Conservation (phyloP, 2,888 invertebrate genomes). For the Drosophila tripunctata region DNA sequence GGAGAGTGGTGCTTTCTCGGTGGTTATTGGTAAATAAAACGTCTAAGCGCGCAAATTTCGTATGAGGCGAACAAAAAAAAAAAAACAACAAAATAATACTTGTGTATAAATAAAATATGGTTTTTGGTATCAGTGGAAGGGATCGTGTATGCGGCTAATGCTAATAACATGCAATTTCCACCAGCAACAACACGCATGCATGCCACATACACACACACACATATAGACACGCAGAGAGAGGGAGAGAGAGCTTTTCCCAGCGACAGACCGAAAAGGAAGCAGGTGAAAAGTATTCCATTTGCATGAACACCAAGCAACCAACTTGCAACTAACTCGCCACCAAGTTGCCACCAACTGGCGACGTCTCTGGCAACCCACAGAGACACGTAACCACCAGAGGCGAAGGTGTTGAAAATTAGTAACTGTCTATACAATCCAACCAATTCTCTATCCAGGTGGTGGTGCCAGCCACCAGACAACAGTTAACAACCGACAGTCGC, state of each 20-base stretch:
- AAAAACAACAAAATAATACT: conserved; percentile 16
- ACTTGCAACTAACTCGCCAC: conserved; percentile 28
- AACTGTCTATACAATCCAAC: conserved; percentile 54
- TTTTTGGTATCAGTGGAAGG: conserved; percentile 72
- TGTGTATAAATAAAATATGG: conserved; percentile 70
- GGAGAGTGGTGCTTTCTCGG: conserved; percentile 38
- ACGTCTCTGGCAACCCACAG: conserved; percentile 65
- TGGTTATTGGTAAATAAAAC: conserved; percentile 76
- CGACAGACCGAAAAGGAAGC: conserved; percentile 57
- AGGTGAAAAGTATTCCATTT: conserved; percentile 78
- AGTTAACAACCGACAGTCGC: conserved; percentile 1
- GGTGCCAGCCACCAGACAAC: conserved; percentile 47
- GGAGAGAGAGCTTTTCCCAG: too few species aligned
- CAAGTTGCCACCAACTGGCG: conserved; percentile 55
- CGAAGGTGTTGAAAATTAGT: conserved; percentile 77
- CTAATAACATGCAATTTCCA: conserved; percentile 80
- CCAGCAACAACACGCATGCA: conserved; percentile 63
- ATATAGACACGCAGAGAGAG: conserved; percentile 15
- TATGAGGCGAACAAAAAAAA: conserved; percentile 18
- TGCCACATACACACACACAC: conserved; percentile 36
- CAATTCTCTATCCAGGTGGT: conserved; percentile 25
- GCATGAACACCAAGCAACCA: conserved; percentile 69
- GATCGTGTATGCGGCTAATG: conserved; percentile 78
- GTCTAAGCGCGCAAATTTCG: conserved; percentile 75
- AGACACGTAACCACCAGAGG: conserved; percentile 32